These are phyloP conservation scores for Thermophis baileyi DNA, from an alignment of 2,113 vertebrate genomes.

Conservation along the genomic window DNA sequence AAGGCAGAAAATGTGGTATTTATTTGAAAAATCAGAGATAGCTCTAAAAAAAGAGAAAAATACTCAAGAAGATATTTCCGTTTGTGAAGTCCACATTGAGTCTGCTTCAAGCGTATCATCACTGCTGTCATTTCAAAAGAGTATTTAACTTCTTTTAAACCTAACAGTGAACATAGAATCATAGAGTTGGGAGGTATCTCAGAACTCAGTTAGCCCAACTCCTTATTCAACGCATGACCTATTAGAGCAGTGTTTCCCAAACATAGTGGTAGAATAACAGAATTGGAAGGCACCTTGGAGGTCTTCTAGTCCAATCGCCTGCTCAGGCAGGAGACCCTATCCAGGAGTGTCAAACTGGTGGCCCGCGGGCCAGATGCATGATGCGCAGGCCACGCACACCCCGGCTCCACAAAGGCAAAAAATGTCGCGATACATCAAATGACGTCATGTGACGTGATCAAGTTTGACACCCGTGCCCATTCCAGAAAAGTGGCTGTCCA, in stretches of 20 bases:
- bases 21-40: not conserved
- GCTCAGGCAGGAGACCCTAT: too few species aligned
- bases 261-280: too few species aligned
- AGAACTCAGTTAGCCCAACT: not conserved
- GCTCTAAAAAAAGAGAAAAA: conserved; percentile 47
- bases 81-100: conserved; percentile 28
- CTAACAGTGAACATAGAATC: not conserved
- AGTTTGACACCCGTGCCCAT: too few species aligned
- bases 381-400: too few species aligned
- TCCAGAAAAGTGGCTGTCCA: too few species aligned
- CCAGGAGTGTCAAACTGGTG: too few species aligned
- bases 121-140: not conserved
- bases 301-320: too few species aligned
- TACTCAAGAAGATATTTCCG: not conserved
- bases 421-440: too few species aligned
- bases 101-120: not conserved
- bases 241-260: not conserved
- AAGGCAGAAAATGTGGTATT: conserved; percentile 28
- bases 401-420: too few species aligned
- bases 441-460: too few species aligned
- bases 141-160: not conserved
- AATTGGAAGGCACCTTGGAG: too few species aligned
- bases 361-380: too few species aligned
- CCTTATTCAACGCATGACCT: not conserved
- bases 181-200: not conserved